A percentile compares a stretch with the other conserved stretches of the same genome.
These are phyloP conservation scores for Oscheius sp. DNA, from an alignment of 2,888 invertebrate species.

Conservation along the genomic window DNA sequence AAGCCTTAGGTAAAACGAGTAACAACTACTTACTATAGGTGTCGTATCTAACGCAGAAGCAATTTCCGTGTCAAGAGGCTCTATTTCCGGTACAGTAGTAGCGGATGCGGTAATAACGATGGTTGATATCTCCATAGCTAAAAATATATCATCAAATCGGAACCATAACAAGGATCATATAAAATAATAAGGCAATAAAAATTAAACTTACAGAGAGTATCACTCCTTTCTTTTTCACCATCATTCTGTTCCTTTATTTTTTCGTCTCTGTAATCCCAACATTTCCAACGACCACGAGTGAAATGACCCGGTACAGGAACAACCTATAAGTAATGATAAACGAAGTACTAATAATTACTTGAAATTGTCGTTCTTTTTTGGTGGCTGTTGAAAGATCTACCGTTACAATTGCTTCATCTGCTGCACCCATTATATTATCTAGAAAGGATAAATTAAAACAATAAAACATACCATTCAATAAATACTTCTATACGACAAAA, in stretches of 20 bases:
- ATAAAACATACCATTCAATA: no score
- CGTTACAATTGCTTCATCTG: slow-evolving; percentile 17
- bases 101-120: slow-evolving; percentile 10
- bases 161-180: no score
- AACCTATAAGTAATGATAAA: slow-evolving; percentile 41
- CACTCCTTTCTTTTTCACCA: slow-evolving; percentile 18
- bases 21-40: slow-evolving; percentile 2
- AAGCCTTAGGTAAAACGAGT: background rate
- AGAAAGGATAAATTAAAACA: slow-evolving; percentile 18
- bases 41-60: background rate
- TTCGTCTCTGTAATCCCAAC: slow-evolving; percentile 35
- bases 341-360: slow-evolving; percentile 2
- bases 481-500: no score
- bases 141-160: background rate
- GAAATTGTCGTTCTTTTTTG: slow-evolving; percentile 27
- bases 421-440: slow-evolving; percentile 27
- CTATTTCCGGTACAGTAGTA: background rate
- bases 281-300: slow-evolving; percentile 66
- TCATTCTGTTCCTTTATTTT: slow-evolving; percentile 3
- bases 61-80: background rate
- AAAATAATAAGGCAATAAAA: no score
- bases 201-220: background rate
- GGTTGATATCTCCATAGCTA: slow-evolving; percentile 4
- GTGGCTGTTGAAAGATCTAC: slow-evolving; percentile 18
- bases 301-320: slow-evolving; percentile 66